A percentile compares a stretch with the other conserved stretches of the same genome.
Evolutionary conservation across 2,888 invertebrate genomes (phyloP).

Genomic region (Ophraella communa): DNA sequence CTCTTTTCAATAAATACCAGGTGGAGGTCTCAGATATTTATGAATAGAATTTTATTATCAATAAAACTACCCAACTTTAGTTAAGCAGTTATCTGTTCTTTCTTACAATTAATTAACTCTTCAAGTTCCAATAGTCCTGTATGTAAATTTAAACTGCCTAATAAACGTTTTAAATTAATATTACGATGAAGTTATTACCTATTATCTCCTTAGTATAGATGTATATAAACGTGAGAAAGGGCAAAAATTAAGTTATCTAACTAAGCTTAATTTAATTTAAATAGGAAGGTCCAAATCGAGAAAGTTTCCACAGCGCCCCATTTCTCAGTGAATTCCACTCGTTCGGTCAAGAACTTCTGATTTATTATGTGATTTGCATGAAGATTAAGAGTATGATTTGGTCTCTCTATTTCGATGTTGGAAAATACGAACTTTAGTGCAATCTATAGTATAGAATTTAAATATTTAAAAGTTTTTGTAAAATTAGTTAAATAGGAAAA

Average conservation of each 20-base stretch:
- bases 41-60: background rate
- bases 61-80: background rate
- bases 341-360: conserved; percentile 29
- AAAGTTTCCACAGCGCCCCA: conserved; percentile 14
- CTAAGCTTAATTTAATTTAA: conserved; percentile 25
- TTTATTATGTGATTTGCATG: conserved; percentile 29
- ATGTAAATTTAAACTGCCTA: background rate
- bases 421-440: background rate
- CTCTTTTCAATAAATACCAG: too few species aligned
- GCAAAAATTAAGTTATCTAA: conserved; percentile 21
- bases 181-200: conserved; percentile 1
- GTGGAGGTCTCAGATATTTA: too few species aligned
- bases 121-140: background rate
- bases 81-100: background rate
- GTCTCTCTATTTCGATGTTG: conserved; percentile 9
- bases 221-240: conserved; percentile 17
- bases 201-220: conserved; percentile 11
- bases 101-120: background rate
- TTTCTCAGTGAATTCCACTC: conserved; percentile 18
- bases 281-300: conserved; percentile 25
- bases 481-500: background rate
- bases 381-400: conserved; percentile 27
- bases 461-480: background rate
- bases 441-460: background rate
- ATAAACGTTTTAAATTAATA: background rate